These are phyloP conservation scores for Napeogenes sylphis DNA, from an alignment of 2,888 invertebrate genomes.

Conservation along the genomic window DNA sequence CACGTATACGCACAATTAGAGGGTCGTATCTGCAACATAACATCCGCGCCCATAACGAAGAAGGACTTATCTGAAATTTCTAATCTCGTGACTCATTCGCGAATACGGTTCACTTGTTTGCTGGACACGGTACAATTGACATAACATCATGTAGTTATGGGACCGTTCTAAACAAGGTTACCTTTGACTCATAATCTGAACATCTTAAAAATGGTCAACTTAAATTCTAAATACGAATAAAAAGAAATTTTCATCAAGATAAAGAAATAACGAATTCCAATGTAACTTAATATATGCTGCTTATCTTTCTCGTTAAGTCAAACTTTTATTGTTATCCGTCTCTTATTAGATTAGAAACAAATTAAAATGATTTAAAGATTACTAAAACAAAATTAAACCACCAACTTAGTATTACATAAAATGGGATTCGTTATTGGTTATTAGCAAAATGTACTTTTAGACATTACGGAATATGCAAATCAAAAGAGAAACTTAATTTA, in stretches of 20 bases:
- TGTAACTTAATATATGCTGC: not conserved
- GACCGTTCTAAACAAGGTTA: conserved; percentile 6
- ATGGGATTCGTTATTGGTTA: conserved; percentile 12
- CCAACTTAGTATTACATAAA: not conserved
- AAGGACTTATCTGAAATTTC: conserved; percentile 63
- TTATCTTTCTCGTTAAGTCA: not conserved
- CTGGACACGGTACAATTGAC: conserved; percentile 23
- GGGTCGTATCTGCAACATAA: conserved; percentile 52
- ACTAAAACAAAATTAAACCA: not conserved
- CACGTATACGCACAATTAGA: conserved; percentile 66
- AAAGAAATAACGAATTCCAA: not conserved
- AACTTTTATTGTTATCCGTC: not conserved
- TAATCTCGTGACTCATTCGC: conserved; percentile 64
- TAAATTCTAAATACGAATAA: conserved; percentile 2
- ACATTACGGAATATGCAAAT: conserved; percentile 36
- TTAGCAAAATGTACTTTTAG: conserved; percentile 30
- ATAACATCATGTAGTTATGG: conserved; percentile 29
- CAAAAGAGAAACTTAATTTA: conserved; percentile 26
- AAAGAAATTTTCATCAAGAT: conserved; percentile 2
- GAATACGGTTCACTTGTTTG: conserved; percentile 43
- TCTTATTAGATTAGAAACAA: not conserved
- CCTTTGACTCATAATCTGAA: conserved; percentile 7
- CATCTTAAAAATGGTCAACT: conserved; percentile 7
- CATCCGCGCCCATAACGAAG: conserved; percentile 66
- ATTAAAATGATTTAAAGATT: not conserved